These are phyloP conservation scores for Xiphydria camelus DNA, from an alignment of 2,888 invertebrate species.

Conservation along the genomic window DNA sequence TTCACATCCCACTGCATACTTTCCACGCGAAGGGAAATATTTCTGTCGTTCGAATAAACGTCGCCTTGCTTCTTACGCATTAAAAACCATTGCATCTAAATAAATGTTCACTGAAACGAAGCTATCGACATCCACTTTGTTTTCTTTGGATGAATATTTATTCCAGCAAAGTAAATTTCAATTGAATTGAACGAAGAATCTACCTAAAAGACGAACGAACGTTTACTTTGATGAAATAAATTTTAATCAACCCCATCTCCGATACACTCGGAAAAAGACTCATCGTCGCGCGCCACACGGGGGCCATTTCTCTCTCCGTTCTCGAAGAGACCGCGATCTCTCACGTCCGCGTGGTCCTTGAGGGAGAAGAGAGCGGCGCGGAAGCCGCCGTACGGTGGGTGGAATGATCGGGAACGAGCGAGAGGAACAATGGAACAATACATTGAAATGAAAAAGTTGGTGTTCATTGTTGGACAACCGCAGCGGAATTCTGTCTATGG, in stretches of 20 bases:
- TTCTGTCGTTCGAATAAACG: too few relatives aligned
- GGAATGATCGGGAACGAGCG: slow-evolving; percentile 36
- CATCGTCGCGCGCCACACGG: neutral
- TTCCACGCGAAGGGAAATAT: neutral
- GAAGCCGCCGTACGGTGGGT: neutral
- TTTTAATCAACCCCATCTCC: too few relatives aligned
- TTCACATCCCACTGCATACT: slow-evolving; percentile 5
- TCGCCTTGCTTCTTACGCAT: too few relatives aligned
- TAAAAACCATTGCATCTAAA: too few relatives aligned
- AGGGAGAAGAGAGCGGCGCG: neutral
- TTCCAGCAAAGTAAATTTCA: too few relatives aligned
- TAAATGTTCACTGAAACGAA: too few relatives aligned
- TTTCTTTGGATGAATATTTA: too few relatives aligned
- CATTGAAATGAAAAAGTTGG: slow-evolving; percentile 53
- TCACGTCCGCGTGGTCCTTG: neutral
- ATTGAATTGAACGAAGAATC: too few relatives aligned
- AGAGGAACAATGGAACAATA: slow-evolving; percentile 51
- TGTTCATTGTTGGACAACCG: slow-evolving; percentile 52
- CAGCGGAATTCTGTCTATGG: slow-evolving; percentile 22
- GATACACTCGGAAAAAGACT: too few relatives aligned
- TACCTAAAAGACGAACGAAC: too few relatives aligned
- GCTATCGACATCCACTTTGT: too few relatives aligned
- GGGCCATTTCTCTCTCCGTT: slow-evolving; percentile 21
- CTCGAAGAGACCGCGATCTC: slow-evolving; percentile 11
- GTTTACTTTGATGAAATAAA: too few relatives aligned